phyloP scores from a whole-genome alignment of 2,888 invertebrate genomes.

The Spilosoma lubricipeda region DNA sequence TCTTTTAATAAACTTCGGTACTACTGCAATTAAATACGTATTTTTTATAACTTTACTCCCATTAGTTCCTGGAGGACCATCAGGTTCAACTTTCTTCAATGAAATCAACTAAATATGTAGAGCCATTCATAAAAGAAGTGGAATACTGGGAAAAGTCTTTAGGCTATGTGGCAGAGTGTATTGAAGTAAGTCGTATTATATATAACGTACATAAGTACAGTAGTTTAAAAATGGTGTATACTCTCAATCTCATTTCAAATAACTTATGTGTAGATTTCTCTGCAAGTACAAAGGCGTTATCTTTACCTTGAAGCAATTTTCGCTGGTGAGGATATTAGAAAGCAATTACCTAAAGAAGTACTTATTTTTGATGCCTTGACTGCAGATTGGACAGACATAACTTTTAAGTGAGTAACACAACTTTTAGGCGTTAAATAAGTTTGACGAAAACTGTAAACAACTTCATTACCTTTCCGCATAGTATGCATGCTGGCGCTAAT shows the following conservation, averaged over 20 bases:
- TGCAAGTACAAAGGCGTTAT: conserved; percentile 95
- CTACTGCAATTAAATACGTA: neutral
- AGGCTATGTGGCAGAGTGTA: conserved; percentile 92
- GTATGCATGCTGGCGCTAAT: conserved; percentile 84
- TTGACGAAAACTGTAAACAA: neutral
- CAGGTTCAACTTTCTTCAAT: conserved; percentile 93
- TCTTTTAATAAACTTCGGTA: neutral
- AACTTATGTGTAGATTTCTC: conserved; percentile 76
- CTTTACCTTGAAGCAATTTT: conserved; percentile 96
- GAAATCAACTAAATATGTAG: conserved; percentile 95
- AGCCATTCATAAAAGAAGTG: conserved; percentile 93
- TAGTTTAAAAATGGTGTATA: neutral
- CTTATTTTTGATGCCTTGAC: conserved; percentile 91
- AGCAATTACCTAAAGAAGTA: conserved; percentile 92
- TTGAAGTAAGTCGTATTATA: conserved; percentile 85
- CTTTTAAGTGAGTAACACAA: conserved; percentile 75
- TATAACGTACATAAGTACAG: no score
- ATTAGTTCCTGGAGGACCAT: conserved; percentile 91
- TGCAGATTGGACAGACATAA: conserved; percentile 90
- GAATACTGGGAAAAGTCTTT: conserved; percentile 95
- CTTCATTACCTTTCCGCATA: conserved; percentile 35
- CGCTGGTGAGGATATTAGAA: conserved; percentile 94
- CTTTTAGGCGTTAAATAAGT: neutral
- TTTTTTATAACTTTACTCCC: neutral
- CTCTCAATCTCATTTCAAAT: neutral